Base-by-base conservation (phyloP, 2,888 invertebrate species). In the Pollenia amentaria region DNA sequence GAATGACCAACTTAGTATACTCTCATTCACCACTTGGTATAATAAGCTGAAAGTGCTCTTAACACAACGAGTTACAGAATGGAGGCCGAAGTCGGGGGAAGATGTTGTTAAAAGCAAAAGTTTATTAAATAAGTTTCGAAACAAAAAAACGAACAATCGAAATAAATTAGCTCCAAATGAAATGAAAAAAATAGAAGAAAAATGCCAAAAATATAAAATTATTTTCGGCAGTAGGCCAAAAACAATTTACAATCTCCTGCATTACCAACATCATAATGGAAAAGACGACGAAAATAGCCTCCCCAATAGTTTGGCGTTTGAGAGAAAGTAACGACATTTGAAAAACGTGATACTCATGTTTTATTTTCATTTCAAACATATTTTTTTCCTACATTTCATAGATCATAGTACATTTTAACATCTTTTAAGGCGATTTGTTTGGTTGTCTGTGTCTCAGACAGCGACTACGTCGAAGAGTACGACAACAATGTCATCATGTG, bases 241-340 rank as follows among this genome's bases (percentile, higher is more conserved):
- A 62, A 38, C 12, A 38, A 69, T 55, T 44, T 44, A 64, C 70
- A 60, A 53, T 62, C 70, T 42, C 9, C 62, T 70, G 40, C 51
- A 79, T 79, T 79, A 53, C 51, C 40, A 76, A 69, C 44, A 69
- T 42, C 44, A 82, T 69, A 44, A 53, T n/a, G 42, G 38, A 10
- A 21, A 53, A 60, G 18, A 53, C 21, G 21, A 16, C 12, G 60
- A 51, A 67, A 53, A 46, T 21, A 14, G n/a, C 38, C 18, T 42
- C 12, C 48, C 18, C 29, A 18, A 53, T 75, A 73, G 64, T 72
- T 84, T 82, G 82, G 53, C 64, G 44, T 67, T 76, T 60, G 16
- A 64, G 86, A 83, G 86, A 86, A 86, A 86, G 86, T 86, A 86
- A 86, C 57, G 75, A 83, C 78, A 83, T 83, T 83, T 79, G 72